Conservation (phyloP, 2,113 vertebrate genomes). For the Penelope pileata region DNA sequence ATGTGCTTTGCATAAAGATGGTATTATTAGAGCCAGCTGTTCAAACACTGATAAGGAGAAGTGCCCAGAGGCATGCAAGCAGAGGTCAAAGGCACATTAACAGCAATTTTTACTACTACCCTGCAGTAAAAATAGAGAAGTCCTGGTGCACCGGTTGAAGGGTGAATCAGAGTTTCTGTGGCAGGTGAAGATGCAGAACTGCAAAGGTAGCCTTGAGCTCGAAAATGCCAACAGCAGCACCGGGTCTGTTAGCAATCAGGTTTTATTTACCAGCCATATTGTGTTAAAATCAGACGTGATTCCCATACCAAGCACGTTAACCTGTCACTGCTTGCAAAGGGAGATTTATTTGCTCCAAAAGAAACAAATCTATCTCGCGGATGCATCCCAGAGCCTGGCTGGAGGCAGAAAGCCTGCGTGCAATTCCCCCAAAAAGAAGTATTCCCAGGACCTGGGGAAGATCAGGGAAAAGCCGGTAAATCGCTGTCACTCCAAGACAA, state of each 20-base stretch:
- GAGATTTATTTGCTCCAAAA: not conserved
- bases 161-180: constrained; percentile 61
- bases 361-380: not conserved
- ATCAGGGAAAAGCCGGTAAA: not conserved
- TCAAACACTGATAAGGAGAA: not conserved
- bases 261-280: constrained; percentile 72
- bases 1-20: not conserved
- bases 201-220: not conserved
- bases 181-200: constrained; percentile 60
- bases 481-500: not conserved
- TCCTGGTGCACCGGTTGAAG: not conserved
- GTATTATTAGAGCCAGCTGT: constrained; percentile 25
- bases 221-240: not conserved
- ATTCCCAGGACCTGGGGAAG: not conserved
- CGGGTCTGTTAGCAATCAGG: constrained; percentile 22
- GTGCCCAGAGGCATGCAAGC: not conserved
- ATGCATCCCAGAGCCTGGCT: not conserved
- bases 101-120: not conserved
- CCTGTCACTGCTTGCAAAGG: not conserved
- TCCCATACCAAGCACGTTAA: constrained; percentile 35
- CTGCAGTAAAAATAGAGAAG: not conserved
- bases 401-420: not conserved
- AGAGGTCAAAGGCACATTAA: not conserved
- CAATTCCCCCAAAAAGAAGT: not conserved
- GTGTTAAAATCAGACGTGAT: constrained; percentile 58